phyloP scores from a whole-genome alignment of 2,888 invertebrate species.

The Mesorhabditis spiculigera region DNA sequence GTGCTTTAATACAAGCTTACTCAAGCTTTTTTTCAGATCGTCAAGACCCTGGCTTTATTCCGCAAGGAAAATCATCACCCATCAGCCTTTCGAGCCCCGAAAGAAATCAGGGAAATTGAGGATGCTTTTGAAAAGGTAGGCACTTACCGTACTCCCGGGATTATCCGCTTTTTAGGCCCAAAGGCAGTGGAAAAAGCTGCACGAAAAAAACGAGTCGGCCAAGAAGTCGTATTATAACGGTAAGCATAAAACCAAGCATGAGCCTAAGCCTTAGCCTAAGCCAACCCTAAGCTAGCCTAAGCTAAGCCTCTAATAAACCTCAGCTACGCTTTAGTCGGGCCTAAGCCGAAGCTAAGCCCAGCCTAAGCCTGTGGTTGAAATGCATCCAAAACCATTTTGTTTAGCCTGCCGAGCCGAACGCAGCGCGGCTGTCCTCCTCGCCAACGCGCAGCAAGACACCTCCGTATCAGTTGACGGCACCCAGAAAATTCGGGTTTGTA shows the following conservation, averaged over 20 bases:
- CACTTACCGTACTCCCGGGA: not conserved
- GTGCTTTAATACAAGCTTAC: not conserved
- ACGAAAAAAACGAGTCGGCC: conserved; percentile 88
- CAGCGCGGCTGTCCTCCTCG: conserved; percentile 43
- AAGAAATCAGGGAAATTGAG: conserved; percentile 86
- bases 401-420: conserved; percentile 81
- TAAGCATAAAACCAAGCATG: not conserved
- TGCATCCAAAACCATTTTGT: no score
- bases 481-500: conserved; percentile 23
- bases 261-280: not conserved
- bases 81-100: conserved; percentile 46
- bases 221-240: conserved; percentile 85
- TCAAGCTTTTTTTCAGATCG: not conserved
- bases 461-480: conserved; percentile 41
- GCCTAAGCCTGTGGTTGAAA: no score
- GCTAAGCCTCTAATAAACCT: no score
- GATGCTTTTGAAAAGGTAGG: conserved; percentile 87
- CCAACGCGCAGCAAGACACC: conserved; percentile 32
- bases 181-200: conserved; percentile 94
- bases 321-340: no score
- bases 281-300: no score
- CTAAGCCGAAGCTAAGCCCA: no score
- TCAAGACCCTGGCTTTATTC: conserved; percentile 41
- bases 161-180: conserved; percentile 70
- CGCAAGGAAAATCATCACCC: conserved; percentile 61